phyloP scores from a whole-genome alignment of 1,140 invertebrate genomes.

The Megalopta genalis region DNA sequence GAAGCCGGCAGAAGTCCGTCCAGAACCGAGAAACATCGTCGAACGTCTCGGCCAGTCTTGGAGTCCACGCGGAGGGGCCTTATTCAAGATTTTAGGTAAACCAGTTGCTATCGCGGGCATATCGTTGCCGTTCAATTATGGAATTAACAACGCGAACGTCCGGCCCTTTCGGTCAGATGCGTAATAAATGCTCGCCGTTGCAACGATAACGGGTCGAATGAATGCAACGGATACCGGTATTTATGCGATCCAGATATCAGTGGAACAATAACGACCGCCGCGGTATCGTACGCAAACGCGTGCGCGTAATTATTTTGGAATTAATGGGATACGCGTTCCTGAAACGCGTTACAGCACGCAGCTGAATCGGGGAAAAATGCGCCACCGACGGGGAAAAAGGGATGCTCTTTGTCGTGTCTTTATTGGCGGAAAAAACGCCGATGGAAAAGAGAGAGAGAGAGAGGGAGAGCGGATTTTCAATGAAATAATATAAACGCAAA shows the following conservation, averaged over 20 bases:
- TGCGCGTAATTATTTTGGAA: conserved; percentile 62
- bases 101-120: conserved; percentile 13
- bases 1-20: no score
- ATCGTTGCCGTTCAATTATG: conserved; percentile 61
- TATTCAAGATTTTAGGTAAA: not conserved
- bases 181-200: conserved; percentile 61
- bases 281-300: conserved; percentile 53
- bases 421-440: no score
- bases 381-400: no score
- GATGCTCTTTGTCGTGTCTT: no score
- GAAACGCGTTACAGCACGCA: conserved; percentile 40
- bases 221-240: conserved; percentile 66
- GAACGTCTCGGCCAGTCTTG: no score
- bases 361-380: conserved; percentile 12
- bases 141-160: conserved; percentile 61
- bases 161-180: conserved; percentile 56
- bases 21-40: no score
- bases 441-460: no score
- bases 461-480: no score
- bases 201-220: conserved; percentile 64
- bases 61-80: not conserved
- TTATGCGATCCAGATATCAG: conserved; percentile 67
- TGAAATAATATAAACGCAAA: no score
- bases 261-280: conserved; percentile 59
- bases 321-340: conserved; percentile 48